Percentiles rank a stretch among this genome's conserved stretches.
phyloP scores from a whole-genome alignment of 1,140 invertebrate species.

The Sminthurides bifidus region DNA sequence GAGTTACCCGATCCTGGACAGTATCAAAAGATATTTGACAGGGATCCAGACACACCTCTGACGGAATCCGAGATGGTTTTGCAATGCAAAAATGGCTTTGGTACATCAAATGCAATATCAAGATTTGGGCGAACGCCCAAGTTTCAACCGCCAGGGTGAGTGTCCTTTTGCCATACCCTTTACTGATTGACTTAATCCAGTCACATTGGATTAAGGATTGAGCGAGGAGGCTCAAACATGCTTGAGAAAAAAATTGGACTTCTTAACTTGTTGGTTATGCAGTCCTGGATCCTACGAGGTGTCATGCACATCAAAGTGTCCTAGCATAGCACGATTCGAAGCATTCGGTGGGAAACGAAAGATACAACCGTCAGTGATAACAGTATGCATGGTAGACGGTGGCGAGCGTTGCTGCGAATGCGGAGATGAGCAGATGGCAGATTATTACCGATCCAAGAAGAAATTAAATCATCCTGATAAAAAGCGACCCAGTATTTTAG shows the following conservation, averaged over 20 bases:
- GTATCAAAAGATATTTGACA: conserved; percentile 1
- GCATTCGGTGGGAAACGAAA: conserved; percentile 1
- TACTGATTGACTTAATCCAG: no score
- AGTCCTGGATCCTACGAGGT: conserved; percentile 9
- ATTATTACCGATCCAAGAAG: conserved; percentile 16
- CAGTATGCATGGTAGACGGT: conserved; percentile 2
- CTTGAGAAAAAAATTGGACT: no score
- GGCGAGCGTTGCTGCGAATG: conserved; percentile 12
- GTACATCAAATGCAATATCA: background rate
- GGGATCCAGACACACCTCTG: background rate
- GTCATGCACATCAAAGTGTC: background rate
- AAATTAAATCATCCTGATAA: background rate
- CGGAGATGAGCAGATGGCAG: conserved; percentile 4
- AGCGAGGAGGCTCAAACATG: no score
- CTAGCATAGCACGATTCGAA: background rate
- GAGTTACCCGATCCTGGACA: background rate
- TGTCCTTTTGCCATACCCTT: no score
- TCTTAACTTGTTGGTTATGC: conserved; percentile 3
- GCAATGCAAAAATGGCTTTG: conserved; percentile 7
- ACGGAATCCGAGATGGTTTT: background rate
- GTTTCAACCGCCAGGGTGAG: conserved; percentile 7
- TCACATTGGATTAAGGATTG: no score
- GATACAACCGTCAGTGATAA: background rate
- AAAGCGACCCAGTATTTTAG: background rate
- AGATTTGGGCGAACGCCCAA: background rate